phyloP scores from a whole-genome alignment of 1,140 invertebrate genomes.

The Tigriopus japonicus region DNA sequence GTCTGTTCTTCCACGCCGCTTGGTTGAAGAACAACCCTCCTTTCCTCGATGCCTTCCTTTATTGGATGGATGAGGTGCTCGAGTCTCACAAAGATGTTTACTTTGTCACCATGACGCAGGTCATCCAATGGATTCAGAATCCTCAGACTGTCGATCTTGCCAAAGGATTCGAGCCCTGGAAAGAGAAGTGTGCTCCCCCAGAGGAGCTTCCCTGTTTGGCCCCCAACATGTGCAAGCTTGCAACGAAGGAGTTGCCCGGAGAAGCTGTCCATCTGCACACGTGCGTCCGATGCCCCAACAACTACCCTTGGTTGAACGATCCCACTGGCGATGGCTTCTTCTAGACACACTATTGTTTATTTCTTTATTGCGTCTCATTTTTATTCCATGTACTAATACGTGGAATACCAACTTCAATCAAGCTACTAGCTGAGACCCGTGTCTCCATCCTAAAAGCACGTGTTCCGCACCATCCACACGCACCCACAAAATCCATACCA shows the following conservation, averaged over 20 bases:
- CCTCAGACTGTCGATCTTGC: conserved; percentile 60
- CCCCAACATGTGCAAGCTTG: conserved; percentile 52
- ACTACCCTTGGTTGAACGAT: conserved; percentile 85
- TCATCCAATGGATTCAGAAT: conserved; percentile 91
- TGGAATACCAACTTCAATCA: too few species aligned
- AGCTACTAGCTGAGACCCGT: too few species aligned
- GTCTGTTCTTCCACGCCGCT: conserved; percentile 85
- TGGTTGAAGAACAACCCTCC: conserved; percentile 90
- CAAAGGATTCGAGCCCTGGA: conserved; percentile 82
- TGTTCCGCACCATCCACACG: too few species aligned
- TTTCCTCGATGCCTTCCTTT: conserved; percentile 75
- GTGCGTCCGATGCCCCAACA: conserved; percentile 71
- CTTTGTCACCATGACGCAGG: conserved; percentile 92
- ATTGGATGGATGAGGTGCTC: conserved; percentile 82
- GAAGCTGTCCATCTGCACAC: conserved; percentile 83
- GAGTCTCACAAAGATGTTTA: conserved; percentile 76
- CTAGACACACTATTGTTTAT: not conserved
- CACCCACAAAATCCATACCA: too few species aligned
- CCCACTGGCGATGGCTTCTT: conserved; percentile 68
- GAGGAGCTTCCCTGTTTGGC: conserved; percentile 59
- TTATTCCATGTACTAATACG: too few species aligned
- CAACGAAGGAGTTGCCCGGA: conserved; percentile 73
- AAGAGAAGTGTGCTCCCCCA: conserved; percentile 69
- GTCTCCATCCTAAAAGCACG: too few species aligned
- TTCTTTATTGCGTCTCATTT: too few species aligned